Conservation (phyloP, 1,140 invertebrate genomes). For the Calosoma granatense region DNA sequence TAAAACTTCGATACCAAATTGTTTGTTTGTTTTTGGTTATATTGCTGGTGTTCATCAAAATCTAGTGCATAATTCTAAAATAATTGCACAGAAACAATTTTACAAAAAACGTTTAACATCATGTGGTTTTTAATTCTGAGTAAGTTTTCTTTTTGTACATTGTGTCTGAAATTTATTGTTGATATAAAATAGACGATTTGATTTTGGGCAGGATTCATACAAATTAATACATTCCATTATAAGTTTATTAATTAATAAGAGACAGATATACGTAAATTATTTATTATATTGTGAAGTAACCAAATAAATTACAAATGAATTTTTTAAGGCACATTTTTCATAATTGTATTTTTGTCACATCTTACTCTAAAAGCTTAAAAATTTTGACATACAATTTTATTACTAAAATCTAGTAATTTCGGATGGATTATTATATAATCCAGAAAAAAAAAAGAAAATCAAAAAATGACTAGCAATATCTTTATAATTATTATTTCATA, state of each 20-base stretch:
- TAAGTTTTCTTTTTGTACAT: no score
- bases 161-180: no score
- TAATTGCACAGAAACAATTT: no score
- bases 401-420: not conserved
- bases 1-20: no score
- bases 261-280: not conserved
- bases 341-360: conserved; percentile 3
- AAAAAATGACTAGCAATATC: not conserved
- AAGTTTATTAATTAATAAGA: not conserved
- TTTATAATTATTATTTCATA: not conserved
- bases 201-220: no score
- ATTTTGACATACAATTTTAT: not conserved
- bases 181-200: no score
- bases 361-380: not conserved
- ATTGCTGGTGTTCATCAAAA: no score
- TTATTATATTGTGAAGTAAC: conserved; percentile 8
- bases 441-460: not conserved
- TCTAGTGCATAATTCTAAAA: no score
- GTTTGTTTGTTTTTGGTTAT: no score
- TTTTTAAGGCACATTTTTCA: conserved; percentile 5
- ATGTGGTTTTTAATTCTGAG: no score
- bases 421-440: conserved; percentile 1
- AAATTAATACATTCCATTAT: no score
- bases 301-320: conserved; percentile 7
- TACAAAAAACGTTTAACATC: no score